A percentile compares a stretch with the other conserved stretches of the same genome.
phyloP scores from a whole-genome alignment of 2,113 vertebrate species.

The Tachuris rubrigastra region DNA sequence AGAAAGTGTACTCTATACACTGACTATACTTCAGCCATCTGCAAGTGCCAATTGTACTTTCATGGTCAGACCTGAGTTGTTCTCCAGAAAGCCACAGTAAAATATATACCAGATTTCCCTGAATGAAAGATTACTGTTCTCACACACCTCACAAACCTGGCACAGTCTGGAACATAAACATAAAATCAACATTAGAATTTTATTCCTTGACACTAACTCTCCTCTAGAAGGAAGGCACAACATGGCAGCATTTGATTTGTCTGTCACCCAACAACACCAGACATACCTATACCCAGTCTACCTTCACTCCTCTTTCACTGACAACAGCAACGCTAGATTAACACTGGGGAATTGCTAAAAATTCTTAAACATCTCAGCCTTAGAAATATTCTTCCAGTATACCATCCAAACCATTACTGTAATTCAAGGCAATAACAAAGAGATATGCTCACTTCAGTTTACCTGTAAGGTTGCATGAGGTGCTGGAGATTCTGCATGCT shows the following conservation, averaged over 20 bases:
- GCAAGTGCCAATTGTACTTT: accelerated
- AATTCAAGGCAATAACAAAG: background rate
- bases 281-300: background rate
- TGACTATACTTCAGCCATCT: background rate
- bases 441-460: background rate
- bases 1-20: background rate
- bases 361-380: background rate
- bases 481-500: background rate
- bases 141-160: background rate
- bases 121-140: background rate
- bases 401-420: background rate
- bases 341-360: background rate
- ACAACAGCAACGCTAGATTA: background rate
- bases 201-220: background rate
- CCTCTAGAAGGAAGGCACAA: background rate
- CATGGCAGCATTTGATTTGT: background rate
- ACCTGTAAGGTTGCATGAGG: background rate
- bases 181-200: background rate
- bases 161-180: background rate
- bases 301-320: background rate
- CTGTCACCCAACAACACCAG: background rate
- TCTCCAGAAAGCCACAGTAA: background rate
- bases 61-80: background rate
- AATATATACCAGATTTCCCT: background rate
- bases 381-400: background rate